A percentile compares a stretch with the other conserved stretches of the same genome.
phyloP scores from a whole-genome alignment of 2,113 vertebrate genomes.

The Chionodraco myersi region DNA sequence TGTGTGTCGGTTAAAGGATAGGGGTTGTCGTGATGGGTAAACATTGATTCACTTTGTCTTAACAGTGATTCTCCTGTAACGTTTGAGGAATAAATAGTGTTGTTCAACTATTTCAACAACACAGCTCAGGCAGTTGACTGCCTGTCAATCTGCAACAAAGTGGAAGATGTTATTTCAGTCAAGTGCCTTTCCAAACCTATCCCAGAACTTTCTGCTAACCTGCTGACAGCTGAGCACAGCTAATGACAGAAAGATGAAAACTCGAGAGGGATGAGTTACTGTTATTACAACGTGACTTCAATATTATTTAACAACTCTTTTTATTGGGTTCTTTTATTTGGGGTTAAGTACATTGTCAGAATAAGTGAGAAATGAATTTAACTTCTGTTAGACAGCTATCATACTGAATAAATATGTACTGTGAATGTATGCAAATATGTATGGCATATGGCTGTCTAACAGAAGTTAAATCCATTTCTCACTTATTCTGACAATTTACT shows the following conservation, averaged over 20 bases:
- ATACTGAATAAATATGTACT: no score
- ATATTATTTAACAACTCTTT: no score
- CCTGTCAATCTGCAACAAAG: constrained; percentile 30
- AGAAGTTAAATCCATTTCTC: no score
- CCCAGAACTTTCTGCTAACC: constrained; percentile 29
- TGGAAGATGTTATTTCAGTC: constrained; percentile 19
- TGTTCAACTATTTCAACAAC: constrained; percentile 26
- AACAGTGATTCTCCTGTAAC: background rate
- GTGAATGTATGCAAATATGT: no score
- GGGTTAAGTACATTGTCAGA: no score
- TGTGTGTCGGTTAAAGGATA: background rate
- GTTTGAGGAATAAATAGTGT: constrained; percentile 33
- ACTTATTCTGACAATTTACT: no score
- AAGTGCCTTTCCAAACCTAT: background rate
- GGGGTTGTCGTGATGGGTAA: constrained; percentile 8
- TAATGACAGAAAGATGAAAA: background rate
- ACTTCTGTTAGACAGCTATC: no score
- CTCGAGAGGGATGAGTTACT: no score
- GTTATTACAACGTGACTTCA: no score
- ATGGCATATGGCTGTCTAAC: no score
- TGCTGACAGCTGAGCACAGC: background rate
- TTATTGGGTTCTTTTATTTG: no score
- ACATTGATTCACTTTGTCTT: background rate
- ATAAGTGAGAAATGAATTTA: no score
- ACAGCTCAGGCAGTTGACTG: background rate